A percentile compares a stretch with the other conserved stretches of the same genome.
These are phyloP conservation scores for Aleiodes testaceus DNA, from an alignment of 2,888 invertebrate genomes.

Conservation along the genomic window DNA sequence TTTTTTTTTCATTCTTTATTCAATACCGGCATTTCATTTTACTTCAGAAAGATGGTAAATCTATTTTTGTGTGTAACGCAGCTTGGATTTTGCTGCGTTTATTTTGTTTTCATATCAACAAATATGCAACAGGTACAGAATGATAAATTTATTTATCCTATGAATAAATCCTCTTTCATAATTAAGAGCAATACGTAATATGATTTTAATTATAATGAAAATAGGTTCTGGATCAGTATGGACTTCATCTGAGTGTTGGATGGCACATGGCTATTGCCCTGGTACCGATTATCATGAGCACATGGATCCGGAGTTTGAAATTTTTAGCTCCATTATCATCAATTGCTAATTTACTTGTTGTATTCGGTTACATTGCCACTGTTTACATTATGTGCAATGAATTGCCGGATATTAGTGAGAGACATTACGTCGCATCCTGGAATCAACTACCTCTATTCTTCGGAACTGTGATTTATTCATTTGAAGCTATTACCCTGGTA, in stretches of 20 bases:
- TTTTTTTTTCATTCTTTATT: slow-evolving; percentile 12
- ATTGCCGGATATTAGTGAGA: slow-evolving; percentile 78
- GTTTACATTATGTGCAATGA: slow-evolving; percentile 84
- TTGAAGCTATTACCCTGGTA: slow-evolving; percentile 95
- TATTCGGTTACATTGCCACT: slow-evolving; percentile 83
- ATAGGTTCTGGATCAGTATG: slow-evolving; percentile 81
- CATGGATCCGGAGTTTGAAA: slow-evolving; percentile 85
- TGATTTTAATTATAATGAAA: slow-evolving; percentile 10
- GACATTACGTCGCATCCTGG: slow-evolving; percentile 78
- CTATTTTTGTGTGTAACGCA: slow-evolving; percentile 95
- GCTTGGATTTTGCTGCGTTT: slow-evolving; percentile 97
- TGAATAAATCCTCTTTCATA: background rate
- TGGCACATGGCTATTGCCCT: slow-evolving; percentile 84
- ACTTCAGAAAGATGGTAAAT: slow-evolving; percentile 79
- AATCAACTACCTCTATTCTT: slow-evolving; percentile 88
- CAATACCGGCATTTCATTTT: slow-evolving; percentile 29
- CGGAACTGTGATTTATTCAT: slow-evolving; percentile 96
- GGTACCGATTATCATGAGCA: slow-evolving; percentile 82
- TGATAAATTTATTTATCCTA: slow-evolving; percentile 18
- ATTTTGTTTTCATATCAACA: slow-evolving; percentile 94
- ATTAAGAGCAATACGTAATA: background rate
- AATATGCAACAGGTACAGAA: slow-evolving; percentile 83
- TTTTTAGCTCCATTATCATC: slow-evolving; percentile 85
- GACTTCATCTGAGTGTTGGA: slow-evolving; percentile 78
- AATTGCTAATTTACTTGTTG: slow-evolving; percentile 85